Conservation (phyloP, 2,888 invertebrate species). For the Antitype chi region DNA sequence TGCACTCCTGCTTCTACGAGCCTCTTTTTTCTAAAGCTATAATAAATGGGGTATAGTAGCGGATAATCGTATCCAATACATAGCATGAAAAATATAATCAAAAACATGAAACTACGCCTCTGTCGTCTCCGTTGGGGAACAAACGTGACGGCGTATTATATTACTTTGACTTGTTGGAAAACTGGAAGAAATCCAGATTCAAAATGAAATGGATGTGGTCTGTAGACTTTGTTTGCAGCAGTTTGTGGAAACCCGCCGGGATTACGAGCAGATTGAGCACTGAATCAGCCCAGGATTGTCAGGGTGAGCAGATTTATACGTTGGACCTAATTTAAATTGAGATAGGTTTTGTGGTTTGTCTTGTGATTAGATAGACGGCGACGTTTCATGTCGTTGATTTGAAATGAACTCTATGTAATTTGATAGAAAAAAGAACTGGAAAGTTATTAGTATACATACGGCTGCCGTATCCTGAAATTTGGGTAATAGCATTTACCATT, state of each 20-base stretch:
- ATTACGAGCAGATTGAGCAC: slow-evolving; percentile 49
- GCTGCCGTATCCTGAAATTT: neutral
- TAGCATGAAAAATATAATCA: slow-evolving; percentile 24
- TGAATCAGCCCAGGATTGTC: slow-evolving; percentile 55
- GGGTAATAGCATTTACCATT: neutral
- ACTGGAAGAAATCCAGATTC: slow-evolving; percentile 52
- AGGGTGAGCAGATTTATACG: slow-evolving; percentile 45
- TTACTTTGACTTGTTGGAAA: slow-evolving; percentile 53
- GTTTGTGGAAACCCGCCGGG: slow-evolving; percentile 44
- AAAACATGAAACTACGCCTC: slow-evolving; percentile 1
- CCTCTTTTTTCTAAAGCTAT: too few species aligned
- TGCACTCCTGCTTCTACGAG: too few species aligned
- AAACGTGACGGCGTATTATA: slow-evolving; percentile 44
- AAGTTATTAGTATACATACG: neutral
- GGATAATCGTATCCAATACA: too few species aligned
- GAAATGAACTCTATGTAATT: neutral
- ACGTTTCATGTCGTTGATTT: slow-evolving; percentile 11
- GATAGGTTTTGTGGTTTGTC: slow-evolving; percentile 32
- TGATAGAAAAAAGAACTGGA: neutral
- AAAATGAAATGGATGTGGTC: slow-evolving; percentile 44
- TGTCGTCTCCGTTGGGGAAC: slow-evolving; percentile 25
- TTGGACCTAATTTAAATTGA: slow-evolving; percentile 53
- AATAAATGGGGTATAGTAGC: too few species aligned
- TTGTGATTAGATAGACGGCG: neutral
- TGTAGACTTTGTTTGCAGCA: slow-evolving; percentile 47